Conservation (phyloP, 1,140 invertebrate genomes). For the Drosophila hydei region DNA sequence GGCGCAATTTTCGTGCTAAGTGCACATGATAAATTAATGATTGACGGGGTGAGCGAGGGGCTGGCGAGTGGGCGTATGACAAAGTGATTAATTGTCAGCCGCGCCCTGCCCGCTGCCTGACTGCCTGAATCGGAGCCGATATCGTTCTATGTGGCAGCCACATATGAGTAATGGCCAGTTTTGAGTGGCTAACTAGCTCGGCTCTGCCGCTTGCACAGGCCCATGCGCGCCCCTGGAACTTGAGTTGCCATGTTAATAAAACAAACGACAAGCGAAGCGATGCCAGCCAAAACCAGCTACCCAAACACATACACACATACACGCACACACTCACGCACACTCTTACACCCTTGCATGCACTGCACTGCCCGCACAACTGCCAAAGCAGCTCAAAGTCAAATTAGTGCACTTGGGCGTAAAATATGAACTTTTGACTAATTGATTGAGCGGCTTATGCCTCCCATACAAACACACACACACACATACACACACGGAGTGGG, state of each 20-base stretch:
- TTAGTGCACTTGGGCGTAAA: conserved; percentile 39
- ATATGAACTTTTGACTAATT: conserved; percentile 59
- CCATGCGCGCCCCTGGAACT: conserved; percentile 1
- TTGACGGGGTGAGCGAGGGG: conserved; percentile 31
- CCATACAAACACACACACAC: not conserved
- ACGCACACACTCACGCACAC: not conserved
- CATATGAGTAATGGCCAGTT: conserved; percentile 44
- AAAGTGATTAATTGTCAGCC: conserved; percentile 73
- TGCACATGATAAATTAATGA: conserved; percentile 77
- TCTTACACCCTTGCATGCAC: not conserved
- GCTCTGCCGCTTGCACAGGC: conserved; percentile 1
- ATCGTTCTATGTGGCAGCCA: conserved; percentile 15
- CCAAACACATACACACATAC: not conserved
- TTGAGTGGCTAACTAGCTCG: conserved; percentile 41
- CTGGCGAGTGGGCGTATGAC: conserved; percentile 45
- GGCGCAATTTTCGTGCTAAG: conserved; percentile 72
- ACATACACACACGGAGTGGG: conserved; percentile 1
- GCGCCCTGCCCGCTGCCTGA: not conserved
- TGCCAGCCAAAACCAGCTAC: conserved; percentile 19
- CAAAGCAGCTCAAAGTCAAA: conserved; percentile 54
- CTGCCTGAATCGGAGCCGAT: conserved; percentile 39
- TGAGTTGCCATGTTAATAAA: conserved; percentile 33
- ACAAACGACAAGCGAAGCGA: conserved; percentile 30
- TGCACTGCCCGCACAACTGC: not conserved
- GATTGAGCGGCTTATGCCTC: conserved; percentile 45